Evolutionary conservation across 2,797 vertebrate species (phyloP), one percentile per base, ranked within the genome.

Genomic region (Simalia tracyae): DNA sequence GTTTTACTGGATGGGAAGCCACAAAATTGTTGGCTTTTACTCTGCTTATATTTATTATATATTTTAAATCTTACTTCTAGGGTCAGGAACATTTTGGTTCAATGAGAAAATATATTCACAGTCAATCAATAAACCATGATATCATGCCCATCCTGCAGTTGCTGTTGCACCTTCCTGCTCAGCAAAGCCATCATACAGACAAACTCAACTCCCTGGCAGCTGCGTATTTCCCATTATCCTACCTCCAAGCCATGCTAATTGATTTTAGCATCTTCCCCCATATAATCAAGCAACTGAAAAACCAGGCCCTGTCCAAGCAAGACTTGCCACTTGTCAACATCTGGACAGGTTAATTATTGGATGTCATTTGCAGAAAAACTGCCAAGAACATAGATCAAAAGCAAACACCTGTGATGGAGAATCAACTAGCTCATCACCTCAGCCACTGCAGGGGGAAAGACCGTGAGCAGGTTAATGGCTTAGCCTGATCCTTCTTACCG

Each of bases 291-390:
- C 93, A 87, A 63, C 84, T 84, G 66, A 88, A 95, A 81, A 93
- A 50, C 26, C 63, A 84, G 88, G 66, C 76, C 91, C 61, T n/a
- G n/a, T 14, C 87, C 92, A 91, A 85, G 91, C 88, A 87, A 42
- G 36, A 28, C 86, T 87, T 36, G 56, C 84, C 66, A 89, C 84
- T 12, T 54, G 87, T n/a, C 89, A 92, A 66, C 68, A 89, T 89
- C 26, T 87, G 90, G 91, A 93, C 85, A 95, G 84, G 89, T 93
- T 89, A 93, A 93, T 93, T 93, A 89, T 72, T 57, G 85, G 86
- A 60, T 85, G 89, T 59, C 61, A 9, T 5, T 31, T 68, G 86
- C 56, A 84, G 72, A 88, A 89, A 72, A 10, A 22, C 42, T 14
- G 87, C 90, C 92, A 89, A 56, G 54, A 91, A 61, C 22, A 15